Evolutionary conservation across 1,140 invertebrate genomes (phyloP).

Genomic region (Thrips palmi): DNA sequence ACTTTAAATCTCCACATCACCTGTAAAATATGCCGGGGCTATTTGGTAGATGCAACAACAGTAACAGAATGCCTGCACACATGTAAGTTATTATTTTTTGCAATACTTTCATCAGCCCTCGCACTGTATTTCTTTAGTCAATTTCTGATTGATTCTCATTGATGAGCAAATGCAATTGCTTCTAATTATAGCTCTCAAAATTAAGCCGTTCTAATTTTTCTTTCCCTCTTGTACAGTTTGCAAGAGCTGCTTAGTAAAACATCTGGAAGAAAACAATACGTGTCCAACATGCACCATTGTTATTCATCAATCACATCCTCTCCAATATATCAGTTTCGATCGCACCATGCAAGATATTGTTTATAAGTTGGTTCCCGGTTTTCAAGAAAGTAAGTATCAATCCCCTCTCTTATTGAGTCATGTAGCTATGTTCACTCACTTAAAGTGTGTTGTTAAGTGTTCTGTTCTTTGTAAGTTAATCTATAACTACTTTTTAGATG

Average conservation of each 20-base stretch:
- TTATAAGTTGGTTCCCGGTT: slow-evolving; percentile 84
- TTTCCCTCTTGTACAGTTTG: slow-evolving; percentile 39
- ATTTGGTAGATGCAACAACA: slow-evolving; percentile 92
- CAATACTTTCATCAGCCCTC: no score
- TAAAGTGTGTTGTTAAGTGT: not conserved
- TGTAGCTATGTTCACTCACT: not conserved
- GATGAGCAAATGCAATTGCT: not conserved
- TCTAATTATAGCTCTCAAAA: not conserved
- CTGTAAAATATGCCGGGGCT: slow-evolving; percentile 90
- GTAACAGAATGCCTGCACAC: slow-evolving; percentile 96
- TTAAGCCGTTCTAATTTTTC: slow-evolving; percentile 6
- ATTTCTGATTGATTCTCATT: not conserved
- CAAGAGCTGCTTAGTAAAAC: slow-evolving; percentile 93
- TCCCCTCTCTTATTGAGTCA: not conserved
- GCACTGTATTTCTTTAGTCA: no score
- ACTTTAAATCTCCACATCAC: slow-evolving; percentile 84
- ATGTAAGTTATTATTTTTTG: slow-evolving; percentile 39
- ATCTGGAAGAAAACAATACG: slow-evolving; percentile 90
- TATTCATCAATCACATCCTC: slow-evolving; percentile 92
- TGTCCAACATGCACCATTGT: slow-evolving; percentile 93
- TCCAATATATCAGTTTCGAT: slow-evolving; percentile 94
- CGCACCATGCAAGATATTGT: slow-evolving; percentile 98
- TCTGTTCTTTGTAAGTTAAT: slow-evolving; percentile 1
- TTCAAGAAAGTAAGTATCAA: slow-evolving; percentile 62
- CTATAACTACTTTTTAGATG: no score